Evolutionary conservation across 2,797 vertebrate genomes (phyloP), one percentile per base, ranked within the genome.

Genomic region (Epinephelus malabaricus): DNA sequence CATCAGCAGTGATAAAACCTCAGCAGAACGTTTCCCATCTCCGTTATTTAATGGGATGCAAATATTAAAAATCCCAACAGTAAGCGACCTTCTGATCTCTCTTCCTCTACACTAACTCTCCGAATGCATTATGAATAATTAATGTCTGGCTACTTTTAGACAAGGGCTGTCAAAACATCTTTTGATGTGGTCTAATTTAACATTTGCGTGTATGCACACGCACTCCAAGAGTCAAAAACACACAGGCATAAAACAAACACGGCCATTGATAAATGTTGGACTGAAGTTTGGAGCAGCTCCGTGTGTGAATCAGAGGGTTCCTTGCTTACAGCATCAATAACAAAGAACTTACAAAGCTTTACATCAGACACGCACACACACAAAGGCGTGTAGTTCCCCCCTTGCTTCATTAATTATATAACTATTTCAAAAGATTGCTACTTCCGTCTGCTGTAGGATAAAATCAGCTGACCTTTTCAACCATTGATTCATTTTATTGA

Each of bases 121-220:
- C 23, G 21, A 77, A 67, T 64, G 63, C 27, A 50, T 80, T 60
- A 59, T 89, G 66, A 90, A 92, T 89, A 79, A 86, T 87, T 84
- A 46, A 91, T 74, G 64, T 10, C 27, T 23, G 40, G 67, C 81
- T 85, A 77, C 83, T 78, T 86, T 89, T 84, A 78, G 63, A 56
- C 64, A 78, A 69, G 27, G 23, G 25, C 80, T 84, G 80, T 88
- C 78, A 79, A 79, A 90, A 69, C 73, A 74, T 72, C 72, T 68
- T 73, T 62, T 72, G 76, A 85, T 82, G 60, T 77, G 12, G 59
- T 68, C 40, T 76, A 76, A 76, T 69, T 79, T 61, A 75, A 47
- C 51, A 63, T 30, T 55, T 14, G 46, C 18, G 58, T 64, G 55
- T 1, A 55, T 46, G 49, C 50, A 18, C 65, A 54, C 23, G 2